These are phyloP conservation scores for Capreolus pygargus DNA, from an alignment of 2,113 vertebrate species.

Conservation along the genomic window DNA sequence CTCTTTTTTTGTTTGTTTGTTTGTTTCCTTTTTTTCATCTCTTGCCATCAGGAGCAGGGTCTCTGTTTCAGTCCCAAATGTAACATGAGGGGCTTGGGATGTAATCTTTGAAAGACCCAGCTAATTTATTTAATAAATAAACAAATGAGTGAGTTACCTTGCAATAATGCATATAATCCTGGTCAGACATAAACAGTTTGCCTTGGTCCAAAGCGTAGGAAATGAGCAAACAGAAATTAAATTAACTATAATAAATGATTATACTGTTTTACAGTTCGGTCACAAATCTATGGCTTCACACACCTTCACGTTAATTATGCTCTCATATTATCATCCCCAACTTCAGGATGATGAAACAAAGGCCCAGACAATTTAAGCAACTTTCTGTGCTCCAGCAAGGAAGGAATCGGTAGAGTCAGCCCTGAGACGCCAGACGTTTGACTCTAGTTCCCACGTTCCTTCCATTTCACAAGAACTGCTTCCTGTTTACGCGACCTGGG, in stretches of 20 bases:
- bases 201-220: neutral
- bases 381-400: neutral
- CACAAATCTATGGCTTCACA: neutral
- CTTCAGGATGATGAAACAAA: neutral
- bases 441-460: neutral
- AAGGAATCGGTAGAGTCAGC: neutral
- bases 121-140: constrained; percentile 36
- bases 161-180: constrained; percentile 37
- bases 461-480: neutral
- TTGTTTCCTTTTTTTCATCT: neutral
- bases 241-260: neutral
- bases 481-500: neutral
- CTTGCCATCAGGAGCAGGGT: neutral
- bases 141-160: neutral
- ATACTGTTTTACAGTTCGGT: neutral
- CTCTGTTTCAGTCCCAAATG: neutral
- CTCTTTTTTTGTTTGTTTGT: neutral
- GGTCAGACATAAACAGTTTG: neutral
- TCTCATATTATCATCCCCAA: neutral
- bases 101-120: neutral
- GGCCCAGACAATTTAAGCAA: neutral
- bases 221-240: neutral
- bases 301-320: neutral
- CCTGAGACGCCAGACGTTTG: neutral
- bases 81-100: neutral